Conservation (phyloP, 2,797 vertebrate species). For the Manis javanica region DNA sequence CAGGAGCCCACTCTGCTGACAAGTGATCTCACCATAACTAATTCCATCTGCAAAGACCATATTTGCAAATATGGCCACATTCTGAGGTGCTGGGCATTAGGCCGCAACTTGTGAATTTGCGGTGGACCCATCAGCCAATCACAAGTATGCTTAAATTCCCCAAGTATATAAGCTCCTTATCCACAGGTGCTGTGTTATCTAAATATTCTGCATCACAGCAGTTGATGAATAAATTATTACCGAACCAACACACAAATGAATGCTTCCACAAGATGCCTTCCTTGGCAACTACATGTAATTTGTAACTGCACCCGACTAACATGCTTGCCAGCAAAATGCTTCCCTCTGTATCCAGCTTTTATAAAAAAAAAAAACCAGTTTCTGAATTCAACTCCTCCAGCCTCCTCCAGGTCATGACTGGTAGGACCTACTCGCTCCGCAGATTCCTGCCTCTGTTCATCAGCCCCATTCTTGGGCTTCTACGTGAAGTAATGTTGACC, state of each 20-base stretch:
- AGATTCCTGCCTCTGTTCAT: constrained; percentile 21
- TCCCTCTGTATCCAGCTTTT: not conserved
- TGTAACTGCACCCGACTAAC: not conserved
- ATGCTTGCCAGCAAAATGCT: not conserved
- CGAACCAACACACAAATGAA: not conserved
- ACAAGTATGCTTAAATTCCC: accelerated
- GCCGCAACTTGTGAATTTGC: not conserved
- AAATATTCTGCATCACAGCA: not conserved
- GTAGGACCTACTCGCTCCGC: not conserved
- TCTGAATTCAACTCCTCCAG: not conserved
- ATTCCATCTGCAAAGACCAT: not conserved
- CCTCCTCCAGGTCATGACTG: not conserved
- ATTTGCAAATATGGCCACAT: not conserved
- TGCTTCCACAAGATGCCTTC: too few relatives aligned
- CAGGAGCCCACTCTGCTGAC: too few relatives aligned
- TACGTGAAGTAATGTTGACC: constrained; percentile 78
- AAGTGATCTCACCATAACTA: not conserved
- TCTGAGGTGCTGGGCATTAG: not conserved
- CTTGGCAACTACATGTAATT: accelerated
- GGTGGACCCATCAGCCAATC: not conserved
- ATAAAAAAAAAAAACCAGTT: not conserved
- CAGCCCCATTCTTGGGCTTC: constrained; percentile 48
- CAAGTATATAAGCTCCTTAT: not conserved
- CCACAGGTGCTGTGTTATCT: not conserved
- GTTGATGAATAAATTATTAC: not conserved